Evolutionary conservation across 2,888 invertebrate species (phyloP).

Genomic region (Sabatieria punctata): DNA sequence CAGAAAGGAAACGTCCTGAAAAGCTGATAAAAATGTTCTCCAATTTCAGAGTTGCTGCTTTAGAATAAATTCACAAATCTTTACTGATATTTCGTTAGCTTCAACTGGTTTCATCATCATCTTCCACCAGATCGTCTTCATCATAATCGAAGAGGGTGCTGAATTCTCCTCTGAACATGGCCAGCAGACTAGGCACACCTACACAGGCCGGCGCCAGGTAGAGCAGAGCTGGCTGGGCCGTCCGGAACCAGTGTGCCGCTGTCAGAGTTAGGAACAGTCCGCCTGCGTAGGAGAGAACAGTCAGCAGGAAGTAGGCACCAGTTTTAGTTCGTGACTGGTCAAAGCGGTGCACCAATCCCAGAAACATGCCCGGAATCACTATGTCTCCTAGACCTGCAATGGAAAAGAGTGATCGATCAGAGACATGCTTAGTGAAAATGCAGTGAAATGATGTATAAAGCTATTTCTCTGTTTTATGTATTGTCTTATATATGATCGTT

Average conservation of each 20-base stretch:
- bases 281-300: conserved; percentile 76
- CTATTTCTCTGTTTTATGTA: too few relatives aligned
- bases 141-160: conserved; percentile 37
- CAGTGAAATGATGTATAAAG: too few relatives aligned
- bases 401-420: too few relatives aligned
- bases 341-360: conserved; percentile 82
- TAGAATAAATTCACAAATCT: too few relatives aligned
- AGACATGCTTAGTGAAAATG: too few relatives aligned
- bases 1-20: too few relatives aligned
- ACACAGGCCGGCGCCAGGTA: conserved; percentile 93
- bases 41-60: too few relatives aligned
- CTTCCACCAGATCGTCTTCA: conserved; percentile 27
- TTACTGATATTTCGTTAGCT: too few relatives aligned
- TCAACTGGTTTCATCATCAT: conserved; percentile 18
- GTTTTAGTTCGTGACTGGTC: conserved; percentile 41
- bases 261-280: conserved; percentile 83
- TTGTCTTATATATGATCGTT: too few relatives aligned
- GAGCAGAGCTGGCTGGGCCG: conserved; percentile 71
- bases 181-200: conserved; percentile 69
- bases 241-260: conserved; percentile 14
- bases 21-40: too few relatives aligned
- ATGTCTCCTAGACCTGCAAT: conserved; percentile 98
- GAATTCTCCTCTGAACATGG: conserved; percentile 71
- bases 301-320: conserved; percentile 53
- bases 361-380: conserved; percentile 97